Base-by-base conservation (phyloP, 2,797 vertebrate genomes). In the Catostomus latipinnis region DNA sequence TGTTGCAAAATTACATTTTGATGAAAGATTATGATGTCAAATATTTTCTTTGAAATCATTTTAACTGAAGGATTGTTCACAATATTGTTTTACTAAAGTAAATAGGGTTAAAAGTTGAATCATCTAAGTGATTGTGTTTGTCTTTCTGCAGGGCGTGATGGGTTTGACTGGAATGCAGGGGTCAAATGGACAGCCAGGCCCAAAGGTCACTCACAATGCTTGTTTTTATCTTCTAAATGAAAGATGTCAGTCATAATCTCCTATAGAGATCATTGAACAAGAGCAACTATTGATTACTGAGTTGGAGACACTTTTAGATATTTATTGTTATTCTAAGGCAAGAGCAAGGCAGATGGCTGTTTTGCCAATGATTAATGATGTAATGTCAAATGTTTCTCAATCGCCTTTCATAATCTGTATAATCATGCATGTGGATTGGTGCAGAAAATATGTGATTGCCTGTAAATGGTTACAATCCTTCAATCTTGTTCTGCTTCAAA, bases 111-210 rank as follows among this genome's bases (percentile, higher is more conserved):
- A 18, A 7, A 73, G 49, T 43, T 4, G 54, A 10, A 48, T 5
- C 74, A 1, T 10, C 9, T 76, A 46, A 74, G 11, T 13, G 70
- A 34, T 34, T 57, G 8, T 83, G 22, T 71, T 3, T 78, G 14
- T 81, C 13, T 80, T 73, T 71, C 77, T 77, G 45, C n/a, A 99
- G 97, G 98, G 97, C 72, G 90, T 96, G 74, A 91, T 91, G 81
- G 97, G 98, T 69, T 92, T 92, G 91, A 89, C 91, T 81, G 94
- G 97, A 54, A 88, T 89, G 77, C 89, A 93, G 85, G 97, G 97
- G 81, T 88, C 92, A 71, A 90, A 91, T 84, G 98, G 98, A 93
- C 73, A 79, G 74, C 80, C 83, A 78, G 98, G 98, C 85, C 69
- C 84, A 4, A 98, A 97, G 96, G 98, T 98, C 93, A 90, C 70